Evolutionary conservation across 1,140 invertebrate species (phyloP).

Genomic region (Pseudoatta argentina): DNA sequence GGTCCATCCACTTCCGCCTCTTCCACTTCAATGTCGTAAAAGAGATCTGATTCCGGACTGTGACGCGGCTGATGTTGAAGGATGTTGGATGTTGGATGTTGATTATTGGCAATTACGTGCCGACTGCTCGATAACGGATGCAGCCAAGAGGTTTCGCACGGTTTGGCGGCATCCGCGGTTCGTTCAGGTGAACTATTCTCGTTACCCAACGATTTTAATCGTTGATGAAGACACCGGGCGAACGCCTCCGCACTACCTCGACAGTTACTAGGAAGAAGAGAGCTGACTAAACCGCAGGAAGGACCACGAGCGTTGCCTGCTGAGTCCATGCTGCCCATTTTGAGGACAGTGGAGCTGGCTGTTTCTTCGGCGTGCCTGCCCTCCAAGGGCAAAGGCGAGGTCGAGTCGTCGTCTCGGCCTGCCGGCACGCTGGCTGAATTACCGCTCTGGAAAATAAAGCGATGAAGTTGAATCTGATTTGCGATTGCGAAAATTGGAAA

Average conservation of each 20-base stretch:
- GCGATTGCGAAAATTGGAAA: background rate
- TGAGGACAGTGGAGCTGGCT: constrained; percentile 48
- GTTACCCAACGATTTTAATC: constrained; percentile 89
- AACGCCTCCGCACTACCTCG: constrained; percentile 92
- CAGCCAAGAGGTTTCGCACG: constrained; percentile 79
- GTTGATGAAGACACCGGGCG: constrained; percentile 91
- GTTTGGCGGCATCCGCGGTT: constrained; percentile 58
- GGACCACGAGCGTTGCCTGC: constrained; percentile 74
- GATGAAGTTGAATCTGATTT: background rate
- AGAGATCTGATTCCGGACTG: constrained; percentile 85
- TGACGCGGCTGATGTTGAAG: constrained; percentile 84
- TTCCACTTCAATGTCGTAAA: constrained; percentile 88
- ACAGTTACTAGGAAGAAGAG: constrained; percentile 90
- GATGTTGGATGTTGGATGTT: constrained; percentile 60
- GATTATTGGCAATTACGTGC: constrained; percentile 46
- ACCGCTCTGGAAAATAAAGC: constrained; percentile 63
- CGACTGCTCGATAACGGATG: constrained; percentile 66
- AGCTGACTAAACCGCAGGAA: constrained; percentile 86
- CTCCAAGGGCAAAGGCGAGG: constrained; percentile 64
- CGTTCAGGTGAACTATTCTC: constrained; percentile 76
- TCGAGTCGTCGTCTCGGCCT: constrained; percentile 67
- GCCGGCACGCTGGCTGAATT: constrained; percentile 60
- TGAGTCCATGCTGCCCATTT: constrained; percentile 80
- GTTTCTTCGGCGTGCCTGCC: constrained; percentile 58
- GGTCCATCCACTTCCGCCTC: constrained; percentile 87